Base-by-base conservation (phyloP, 2,797 vertebrate species). In the Lophius americanus region DNA sequence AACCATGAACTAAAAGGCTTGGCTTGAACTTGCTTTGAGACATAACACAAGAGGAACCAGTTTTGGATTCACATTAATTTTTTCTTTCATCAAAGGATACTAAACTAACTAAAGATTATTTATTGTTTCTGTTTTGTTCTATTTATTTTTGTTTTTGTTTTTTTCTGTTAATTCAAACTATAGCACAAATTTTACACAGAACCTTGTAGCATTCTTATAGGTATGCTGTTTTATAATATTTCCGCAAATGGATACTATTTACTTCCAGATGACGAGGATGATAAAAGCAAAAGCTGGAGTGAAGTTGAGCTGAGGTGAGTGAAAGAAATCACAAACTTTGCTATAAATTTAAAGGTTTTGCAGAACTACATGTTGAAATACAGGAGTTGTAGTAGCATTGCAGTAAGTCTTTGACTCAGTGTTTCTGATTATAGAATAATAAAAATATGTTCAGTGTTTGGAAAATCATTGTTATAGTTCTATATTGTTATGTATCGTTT, bases 221-320 rank as follows among this genome's bases (percentile, higher is more conserved):
- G 7, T 10, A 85, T 88, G 88, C 37, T 83, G 12, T 47, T 90
- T 5, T 85, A 66, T 68, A 55, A 62, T 9, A 5, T 38, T 41
- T 55, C 62, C 1, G 63, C 53, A 2, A 76, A 81, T 32, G 44
- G 14, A 75, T 83, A 70, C 56, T 84, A 74, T 74, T 75, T 62
- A 48, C 68, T 89, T 93, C 5, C 79, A 94, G 94, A 94, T 51
- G 88, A 91, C 10, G 91, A 92, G 9, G 87, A 91, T 9, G 63
- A 74, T 38, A 37, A 75, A 3, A 85, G 84, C 52, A 55, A 64
- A 69, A 91, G 90, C 79, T 93, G 87, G 85, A 86, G 82, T 70
- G 93, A 93, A 57, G 35, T 64, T 1, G 92, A 93, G n/a, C 74
- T 94, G 12, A 92, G 88, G 94, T 92, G 77, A 89, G 84, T 76